These are phyloP conservation scores for Eupithecia insigniata DNA, from an alignment of 2,888 invertebrate species.

Conservation along the genomic window DNA sequence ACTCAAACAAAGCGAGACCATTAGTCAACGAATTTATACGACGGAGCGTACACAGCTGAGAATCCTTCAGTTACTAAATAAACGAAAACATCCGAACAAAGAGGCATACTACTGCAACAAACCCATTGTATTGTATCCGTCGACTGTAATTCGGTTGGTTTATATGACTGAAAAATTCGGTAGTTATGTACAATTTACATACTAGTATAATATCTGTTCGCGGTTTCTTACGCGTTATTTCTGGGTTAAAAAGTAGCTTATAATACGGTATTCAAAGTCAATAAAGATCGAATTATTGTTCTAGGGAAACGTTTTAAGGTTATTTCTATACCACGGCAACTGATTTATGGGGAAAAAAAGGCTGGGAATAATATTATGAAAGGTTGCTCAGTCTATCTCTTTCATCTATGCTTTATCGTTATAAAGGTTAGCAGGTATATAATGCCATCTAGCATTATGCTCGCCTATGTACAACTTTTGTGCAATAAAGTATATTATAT, in stretches of 20 bases:
- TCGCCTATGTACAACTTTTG: too few relatives aligned
- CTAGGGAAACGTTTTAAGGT: neutral
- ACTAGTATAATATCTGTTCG: neutral
- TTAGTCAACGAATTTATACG: constrained; percentile 22
- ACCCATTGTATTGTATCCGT: constrained; percentile 20
- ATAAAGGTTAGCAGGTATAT: too few relatives aligned
- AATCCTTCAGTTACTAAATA: constrained; percentile 28
- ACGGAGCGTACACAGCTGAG: constrained; percentile 23
- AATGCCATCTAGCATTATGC: too few relatives aligned
- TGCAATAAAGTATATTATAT: too few relatives aligned
- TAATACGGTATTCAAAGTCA: neutral
- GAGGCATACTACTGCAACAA: constrained; percentile 29
- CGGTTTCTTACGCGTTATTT: neutral
- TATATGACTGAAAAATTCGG: constrained; percentile 49
- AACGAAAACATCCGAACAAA: constrained; percentile 33
- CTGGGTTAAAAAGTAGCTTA: neutral
- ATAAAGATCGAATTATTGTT: neutral
- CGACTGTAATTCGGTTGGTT: constrained; percentile 12
- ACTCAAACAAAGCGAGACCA: constrained; percentile 21
- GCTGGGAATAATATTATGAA: too few relatives aligned
- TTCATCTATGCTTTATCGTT: too few relatives aligned
- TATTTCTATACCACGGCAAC: neutral
- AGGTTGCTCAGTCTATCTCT: too few relatives aligned
- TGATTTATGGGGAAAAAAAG: neutral
- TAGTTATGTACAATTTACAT: neutral